Evolutionary conservation across 2,113 vertebrate species (phyloP), one percentile per base, ranked within the genome.

Genomic region (Thymallus thymallus): DNA sequence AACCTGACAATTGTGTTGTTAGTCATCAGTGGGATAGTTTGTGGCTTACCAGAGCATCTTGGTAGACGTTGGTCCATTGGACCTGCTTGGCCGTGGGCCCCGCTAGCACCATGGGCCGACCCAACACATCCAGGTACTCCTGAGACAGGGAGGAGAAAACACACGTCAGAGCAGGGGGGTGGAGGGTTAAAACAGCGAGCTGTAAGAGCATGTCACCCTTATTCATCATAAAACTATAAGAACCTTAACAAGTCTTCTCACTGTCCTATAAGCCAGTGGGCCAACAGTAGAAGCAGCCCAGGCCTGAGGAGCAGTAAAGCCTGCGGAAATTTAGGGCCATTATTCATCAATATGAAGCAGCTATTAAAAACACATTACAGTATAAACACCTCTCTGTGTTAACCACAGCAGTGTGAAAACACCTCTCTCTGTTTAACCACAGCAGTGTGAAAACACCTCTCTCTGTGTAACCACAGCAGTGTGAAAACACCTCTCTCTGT

Each of bases 41-140:
- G 48, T 51, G 45, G 63, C 93, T 92, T 85, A 99, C 97, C 95
- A 99, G 91, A 4, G 97, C 98, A 68, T 99, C 98, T 87, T 98
- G 96, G 85, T 99, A 99, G 70, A 98, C 98, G 0, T 99, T 99
- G 60, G 98, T 99, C 98, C 98, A 99, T 75, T 96, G 97, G 82
- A 98, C 97, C 84, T 98, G 96, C 84, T 99, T 98, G 81, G 96
- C 97, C 76, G 88, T 92, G 68, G 94, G 91, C 62, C 97, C 97
- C 0, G 98, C 97, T 80, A 99, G 91, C 74, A 96, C 98, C 97
- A 99, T 99, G 35, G 98, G 98, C 63, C 98, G 95, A 67, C 98
- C 96, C 86, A 99, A 82, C 41, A 99, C 98, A 30, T 99, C 97
- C 78, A 99, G 92, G 85, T 99, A 99, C 86, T 99, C 97, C 98